Base-by-base conservation (phyloP, 2,113 vertebrate species). In the Mola mola region DNA sequence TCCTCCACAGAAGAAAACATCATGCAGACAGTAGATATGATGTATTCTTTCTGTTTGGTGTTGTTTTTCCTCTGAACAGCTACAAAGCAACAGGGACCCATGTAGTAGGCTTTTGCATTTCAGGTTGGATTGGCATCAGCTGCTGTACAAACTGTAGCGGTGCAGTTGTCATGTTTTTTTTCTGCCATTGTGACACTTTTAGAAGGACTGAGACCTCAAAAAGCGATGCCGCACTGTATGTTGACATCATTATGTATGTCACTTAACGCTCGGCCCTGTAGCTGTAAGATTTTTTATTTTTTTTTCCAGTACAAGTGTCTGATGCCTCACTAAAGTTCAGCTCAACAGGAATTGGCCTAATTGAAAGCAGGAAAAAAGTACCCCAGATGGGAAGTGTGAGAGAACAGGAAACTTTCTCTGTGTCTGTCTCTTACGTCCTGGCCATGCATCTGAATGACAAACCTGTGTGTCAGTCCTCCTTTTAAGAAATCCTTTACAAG, bases 401-500 rank as follows among this genome's bases (percentile, higher is more conserved):
- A 76, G 80, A 86, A 67, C 79, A 79, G 76, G 70, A 84, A 74
- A 50, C 65, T 68, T 55, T 43, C 66, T 58, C 66, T 20, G 57
- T 48, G 57, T 73, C 70, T 61, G 71, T 87, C 87, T 90, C 88
- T 75, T 59, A 87, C 70, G 84, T 89, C 75, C 77, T n/a, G 50
- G 68, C 62, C 81, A 78, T 79, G 75, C 84, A 91, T 89, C 85
- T 88, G 88, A 93, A 94, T 93, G 87, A 91, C 91, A 92, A 92
- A 91, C 81, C 83, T 89, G 82, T 91, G 90, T 87, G 93, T 91
- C 87, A 90, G 84, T 90, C 91, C 88, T 90, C 79, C 88, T 90
- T 91, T 94, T 86, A 86, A 89, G 91, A 90, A 93, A 91, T 92
- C 90, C 77, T 91, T 90, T 90, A 91, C 92, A 92, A 93, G 92